Conservation (phyloP, 2,888 invertebrate genomes). For the Eupithecia dodoneata region DNA sequence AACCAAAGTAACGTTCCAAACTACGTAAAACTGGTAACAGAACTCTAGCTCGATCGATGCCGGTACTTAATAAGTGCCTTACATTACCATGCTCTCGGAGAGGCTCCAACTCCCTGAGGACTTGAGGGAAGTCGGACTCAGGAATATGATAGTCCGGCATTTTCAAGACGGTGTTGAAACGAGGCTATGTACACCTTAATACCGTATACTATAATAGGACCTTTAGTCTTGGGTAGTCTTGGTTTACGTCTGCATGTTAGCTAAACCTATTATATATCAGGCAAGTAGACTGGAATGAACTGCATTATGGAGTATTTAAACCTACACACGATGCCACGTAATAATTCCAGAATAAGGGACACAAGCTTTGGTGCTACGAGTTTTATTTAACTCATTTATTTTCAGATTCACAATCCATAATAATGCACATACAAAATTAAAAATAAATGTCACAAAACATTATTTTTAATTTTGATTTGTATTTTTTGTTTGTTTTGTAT, state of each 20-base stretch:
- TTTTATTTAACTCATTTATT: too few relatives aligned
- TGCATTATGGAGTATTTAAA: background rate
- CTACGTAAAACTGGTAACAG: background rate
- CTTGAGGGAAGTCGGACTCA: slow-evolving; percentile 50
- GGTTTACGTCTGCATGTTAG: background rate
- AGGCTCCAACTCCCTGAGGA: slow-evolving; percentile 63
- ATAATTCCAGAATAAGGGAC: too few relatives aligned
- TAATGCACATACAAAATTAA: too few relatives aligned
- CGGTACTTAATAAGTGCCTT: slow-evolving; percentile 46
- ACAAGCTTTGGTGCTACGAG: too few relatives aligned
- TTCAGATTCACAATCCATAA: too few relatives aligned
- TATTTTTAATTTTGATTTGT: too few relatives aligned
- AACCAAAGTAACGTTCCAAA: slow-evolving; percentile 1
- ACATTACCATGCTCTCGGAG: slow-evolving; percentile 68
- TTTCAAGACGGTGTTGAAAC: background rate
- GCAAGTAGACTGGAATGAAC: background rate
- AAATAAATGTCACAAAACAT: too few relatives aligned
- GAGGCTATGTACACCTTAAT: background rate
- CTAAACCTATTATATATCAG: background rate
- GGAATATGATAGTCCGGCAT: slow-evolving; percentile 51
- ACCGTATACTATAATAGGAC: too few relatives aligned
- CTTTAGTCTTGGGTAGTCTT: background rate
- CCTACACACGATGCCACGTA: too few relatives aligned
- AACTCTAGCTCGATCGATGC: slow-evolving; percentile 47
- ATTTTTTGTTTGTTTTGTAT: too few relatives aligned